Base-by-base conservation (phyloP, 2,113 vertebrate species). In the Chlorodrepanis virens region DNA sequence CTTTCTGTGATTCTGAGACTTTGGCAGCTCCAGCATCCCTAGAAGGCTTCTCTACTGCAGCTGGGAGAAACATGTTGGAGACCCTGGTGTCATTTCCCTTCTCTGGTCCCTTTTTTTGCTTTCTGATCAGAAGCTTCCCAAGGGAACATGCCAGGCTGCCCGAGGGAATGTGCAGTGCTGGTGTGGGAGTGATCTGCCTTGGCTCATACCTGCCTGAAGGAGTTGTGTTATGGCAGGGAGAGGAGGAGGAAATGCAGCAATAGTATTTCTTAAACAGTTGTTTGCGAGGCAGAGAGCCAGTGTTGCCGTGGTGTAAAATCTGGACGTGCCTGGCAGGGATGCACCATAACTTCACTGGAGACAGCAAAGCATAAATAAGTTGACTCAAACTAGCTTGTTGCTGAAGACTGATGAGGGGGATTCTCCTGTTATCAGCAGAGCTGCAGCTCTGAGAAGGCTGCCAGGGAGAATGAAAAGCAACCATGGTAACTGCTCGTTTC, bases 281-380 rank as follows among this genome's bases (percentile, higher is more conserved):
- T 96, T 96, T 69, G 87, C 56, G 37, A 93, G 86, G 80, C 92
- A 61, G 87, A 75, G 95, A 94, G 83, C 96, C 92, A 40, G 70
- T 49, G 76, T 94, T 78, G 31, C 86, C 45, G 87, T 57, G 20
- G 84, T 68, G 64, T 87, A 79, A 81, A 79, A 81, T 79, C 87
- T 88, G 84, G 91, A 91, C 5, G 15, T 90, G 79, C 75, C 94
- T 93, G 90, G 85, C 92, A 93, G 88, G 88, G 67, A 69, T 59
- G 61, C 68, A 8, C 81, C 19, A 24, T 87, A 92, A 68, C 89
- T 87, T 79, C 56, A 33, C 65, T 64, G 94, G 44, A 90, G 72
- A 84, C 93, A 93, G 87, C 69, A 79, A 71, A 64, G 91, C 93
- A 84, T 94, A 84, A 95, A 92, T 81, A 82, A 89, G 87, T 47